These are phyloP conservation scores for Eurytoma adleriae DNA, from an alignment of 2,888 invertebrate genomes.

Conservation along the genomic window DNA sequence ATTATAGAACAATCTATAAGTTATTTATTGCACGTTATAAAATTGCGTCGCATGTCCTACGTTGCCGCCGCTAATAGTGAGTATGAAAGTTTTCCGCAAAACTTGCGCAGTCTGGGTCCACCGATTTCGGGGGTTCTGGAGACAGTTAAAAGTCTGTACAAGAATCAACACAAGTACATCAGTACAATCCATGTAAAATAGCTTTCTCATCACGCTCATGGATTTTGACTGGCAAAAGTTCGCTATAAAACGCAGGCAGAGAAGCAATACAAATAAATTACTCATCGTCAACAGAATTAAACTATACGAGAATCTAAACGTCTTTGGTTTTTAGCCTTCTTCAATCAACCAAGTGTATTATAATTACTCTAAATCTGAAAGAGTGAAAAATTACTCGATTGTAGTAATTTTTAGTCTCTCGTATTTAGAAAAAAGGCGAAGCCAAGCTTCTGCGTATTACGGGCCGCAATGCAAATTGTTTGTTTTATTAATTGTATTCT, in stretches of 20 bases:
- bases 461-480: no score
- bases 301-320: no score
- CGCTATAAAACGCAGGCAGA: conserved; percentile 17
- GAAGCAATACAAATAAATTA: not conserved
- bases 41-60: conserved; percentile 45
- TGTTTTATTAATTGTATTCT: no score
- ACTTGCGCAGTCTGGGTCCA: conserved; percentile 50
- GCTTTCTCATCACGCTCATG: not conserved
- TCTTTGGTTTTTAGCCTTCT: no score
- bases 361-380: no score
- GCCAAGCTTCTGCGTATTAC: no score
- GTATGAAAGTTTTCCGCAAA: conserved; percentile 51
- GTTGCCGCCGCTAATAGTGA: conserved; percentile 32
- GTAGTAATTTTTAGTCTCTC: no score
- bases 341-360: no score
- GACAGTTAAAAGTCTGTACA: conserved; percentile 48
- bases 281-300: no score
- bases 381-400: no score
- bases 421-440: no score
- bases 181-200: conserved; percentile 1
- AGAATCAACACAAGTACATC: conserved; percentile 17
- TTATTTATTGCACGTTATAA: conserved; percentile 56
- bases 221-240: conserved; percentile 1
- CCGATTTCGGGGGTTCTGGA: conserved; percentile 23
- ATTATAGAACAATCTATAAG: conserved; percentile 53